Evolutionary conservation across 2,888 invertebrate genomes (phyloP).

Genomic region (Listrodromus nycthemerus): DNA sequence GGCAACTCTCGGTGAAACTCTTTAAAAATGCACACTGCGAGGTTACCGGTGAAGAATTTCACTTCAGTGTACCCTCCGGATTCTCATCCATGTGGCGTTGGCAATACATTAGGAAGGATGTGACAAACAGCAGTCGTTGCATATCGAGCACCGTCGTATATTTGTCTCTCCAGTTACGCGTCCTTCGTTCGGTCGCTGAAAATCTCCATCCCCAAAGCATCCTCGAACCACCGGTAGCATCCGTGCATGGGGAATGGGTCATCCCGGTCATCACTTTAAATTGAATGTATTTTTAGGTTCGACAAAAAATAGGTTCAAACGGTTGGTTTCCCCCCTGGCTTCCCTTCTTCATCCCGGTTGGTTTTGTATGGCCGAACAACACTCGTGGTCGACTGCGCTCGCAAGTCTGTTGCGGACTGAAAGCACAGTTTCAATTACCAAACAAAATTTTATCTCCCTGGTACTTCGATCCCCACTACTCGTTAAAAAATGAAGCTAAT

Average conservation of each 20-base stretch:
- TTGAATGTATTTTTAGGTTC: no score
- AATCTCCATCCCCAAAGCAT: background rate
- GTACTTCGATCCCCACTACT: conserved; percentile 9
- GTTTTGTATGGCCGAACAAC: background rate
- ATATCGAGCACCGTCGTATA: conserved; percentile 12
- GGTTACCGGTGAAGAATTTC: conserved; percentile 11
- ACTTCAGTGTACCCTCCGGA: background rate
- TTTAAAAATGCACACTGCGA: conserved; percentile 61
- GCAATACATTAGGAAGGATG: background rate
- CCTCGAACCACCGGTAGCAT: background rate
- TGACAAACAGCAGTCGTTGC: conserved; percentile 2
- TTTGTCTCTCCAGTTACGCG: conserved; percentile 65
- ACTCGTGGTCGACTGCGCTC: background rate
- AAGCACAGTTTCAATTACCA: background rate
- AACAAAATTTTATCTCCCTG: conserved; percentile 27
- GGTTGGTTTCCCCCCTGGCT: no score
- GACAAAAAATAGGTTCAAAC: no score
- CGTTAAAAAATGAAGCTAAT: conserved; percentile 37
- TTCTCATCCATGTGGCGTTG: background rate
- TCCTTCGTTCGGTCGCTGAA: conserved; percentile 47
- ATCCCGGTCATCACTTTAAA: no score
- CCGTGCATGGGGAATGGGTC: background rate
- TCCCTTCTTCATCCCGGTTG: no score
- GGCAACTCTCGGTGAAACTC: conserved; percentile 17
- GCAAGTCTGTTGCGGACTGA: background rate